Conservation (phyloP, 2,888 invertebrate genomes). For the Calameuta idolon region DNA sequence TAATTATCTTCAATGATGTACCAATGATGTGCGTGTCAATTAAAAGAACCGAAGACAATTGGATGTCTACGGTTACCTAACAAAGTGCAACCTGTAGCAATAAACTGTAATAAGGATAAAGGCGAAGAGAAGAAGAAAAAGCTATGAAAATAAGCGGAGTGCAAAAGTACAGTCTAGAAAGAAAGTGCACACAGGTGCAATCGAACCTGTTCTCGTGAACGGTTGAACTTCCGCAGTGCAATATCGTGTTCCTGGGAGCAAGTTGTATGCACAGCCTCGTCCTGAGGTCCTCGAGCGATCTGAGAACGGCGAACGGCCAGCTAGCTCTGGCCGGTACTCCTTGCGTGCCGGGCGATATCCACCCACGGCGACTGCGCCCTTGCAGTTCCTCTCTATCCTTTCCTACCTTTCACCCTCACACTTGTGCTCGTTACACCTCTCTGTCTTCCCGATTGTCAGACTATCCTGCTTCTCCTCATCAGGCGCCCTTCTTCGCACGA, state of each 20-base stretch:
- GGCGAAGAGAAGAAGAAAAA: slow-evolving; percentile 2
- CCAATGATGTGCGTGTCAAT: not conserved
- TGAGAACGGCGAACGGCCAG: slow-evolving; percentile 44
- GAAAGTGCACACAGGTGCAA: not conserved
- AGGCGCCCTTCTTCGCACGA: not conserved
- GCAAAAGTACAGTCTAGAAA: not conserved
- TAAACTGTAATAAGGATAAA: not conserved
- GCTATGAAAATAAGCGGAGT: slow-evolving; percentile 9
- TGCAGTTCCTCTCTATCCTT: slow-evolving; percentile 16
- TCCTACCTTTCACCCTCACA: not conserved
- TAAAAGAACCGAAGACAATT: not conserved
- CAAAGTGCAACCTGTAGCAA: not conserved
- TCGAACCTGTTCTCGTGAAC: not conserved
- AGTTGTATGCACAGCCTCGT: slow-evolving; percentile 12
- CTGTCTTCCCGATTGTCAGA: not conserved
- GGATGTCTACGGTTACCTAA: not conserved
- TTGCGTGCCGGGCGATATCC: slow-evolving; percentile 58
- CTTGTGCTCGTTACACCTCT: not conserved
- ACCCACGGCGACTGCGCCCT: slow-evolving; percentile 59
- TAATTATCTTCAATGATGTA: not conserved
- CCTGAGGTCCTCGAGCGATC: slow-evolving; percentile 19
- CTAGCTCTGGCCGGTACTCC: slow-evolving; percentile 65
- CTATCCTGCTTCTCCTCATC: not conserved
- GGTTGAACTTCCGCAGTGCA: slow-evolving; percentile 1
- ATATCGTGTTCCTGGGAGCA: not conserved